These are phyloP conservation scores for Nymphalis c-album DNA, from an alignment of 2,888 invertebrate genomes.

Conservation along the genomic window DNA sequence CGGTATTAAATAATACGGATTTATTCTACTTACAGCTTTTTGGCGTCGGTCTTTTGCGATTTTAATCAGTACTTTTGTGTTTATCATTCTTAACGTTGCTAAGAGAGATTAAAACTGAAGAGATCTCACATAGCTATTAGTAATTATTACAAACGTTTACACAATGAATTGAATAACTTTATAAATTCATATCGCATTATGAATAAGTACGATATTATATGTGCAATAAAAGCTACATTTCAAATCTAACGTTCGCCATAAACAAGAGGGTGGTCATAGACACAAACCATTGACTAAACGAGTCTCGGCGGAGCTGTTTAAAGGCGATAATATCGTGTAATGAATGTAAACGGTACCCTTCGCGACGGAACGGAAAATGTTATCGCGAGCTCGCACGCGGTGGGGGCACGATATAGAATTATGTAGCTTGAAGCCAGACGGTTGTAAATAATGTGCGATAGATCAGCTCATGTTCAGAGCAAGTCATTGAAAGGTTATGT, in stretches of 20 bases:
- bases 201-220: neutral
- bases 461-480: constrained; percentile 23
- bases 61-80: constrained; percentile 30
- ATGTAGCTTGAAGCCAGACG: constrained; percentile 32
- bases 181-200: neutral
- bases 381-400: constrained; percentile 70
- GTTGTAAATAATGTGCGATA: constrained; percentile 32
- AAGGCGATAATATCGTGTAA: constrained; percentile 74
- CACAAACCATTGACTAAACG: constrained; percentile 65
- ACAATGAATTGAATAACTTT: neutral
- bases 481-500: constrained; percentile 19
- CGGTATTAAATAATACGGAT: constrained; percentile 75
- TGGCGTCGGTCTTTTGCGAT: constrained; percentile 42
- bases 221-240: constrained; percentile 23
- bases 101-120: neutral
- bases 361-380: constrained; percentile 61
- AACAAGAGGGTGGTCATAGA: constrained; percentile 49
- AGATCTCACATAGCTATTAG: neutral
- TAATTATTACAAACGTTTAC: neutral
- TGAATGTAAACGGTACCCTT: constrained; percentile 67
- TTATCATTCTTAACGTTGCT: constrained; percentile 3
- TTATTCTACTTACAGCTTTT: constrained; percentile 69
- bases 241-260: constrained; percentile 36
- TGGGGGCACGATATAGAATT: constrained; percentile 27
- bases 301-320: constrained; percentile 68